A percentile compares a stretch with the other conserved stretches of the same genome.
These are phyloP conservation scores for Zeuzera pyrina DNA, from an alignment of 2,888 invertebrate species.

Conservation along the genomic window DNA sequence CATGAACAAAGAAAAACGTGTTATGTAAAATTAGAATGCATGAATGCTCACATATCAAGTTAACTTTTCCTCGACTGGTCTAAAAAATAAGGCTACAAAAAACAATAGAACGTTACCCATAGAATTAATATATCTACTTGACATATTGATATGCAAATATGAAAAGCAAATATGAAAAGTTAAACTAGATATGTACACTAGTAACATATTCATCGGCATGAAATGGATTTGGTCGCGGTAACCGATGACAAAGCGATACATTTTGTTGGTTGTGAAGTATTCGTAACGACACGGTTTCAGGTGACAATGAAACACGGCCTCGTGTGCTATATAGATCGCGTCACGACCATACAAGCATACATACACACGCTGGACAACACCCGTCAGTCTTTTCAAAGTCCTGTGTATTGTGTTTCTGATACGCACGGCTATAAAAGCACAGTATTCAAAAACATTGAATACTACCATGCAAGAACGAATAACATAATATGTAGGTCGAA, in stretches of 20 bases:
- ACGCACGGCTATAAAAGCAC: background rate
- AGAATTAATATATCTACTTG: background rate
- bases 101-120: constrained; percentile 20
- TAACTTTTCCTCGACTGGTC: background rate
- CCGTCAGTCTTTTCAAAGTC: background rate
- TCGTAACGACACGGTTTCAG: constrained; percentile 46
- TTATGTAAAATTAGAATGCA: constrained; percentile 8
- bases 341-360: too few relatives aligned
- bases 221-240: constrained; percentile 53
- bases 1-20: too few relatives aligned
- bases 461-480: too few relatives aligned
- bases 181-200: constrained; percentile 18
- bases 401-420: background rate
- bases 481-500: too few relatives aligned
- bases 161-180: constrained; percentile 41
- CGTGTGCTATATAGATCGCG: constrained; percentile 30
- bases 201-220: constrained; percentile 40
- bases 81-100: background rate
- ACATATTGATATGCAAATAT: constrained; percentile 39
- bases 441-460: too few relatives aligned
- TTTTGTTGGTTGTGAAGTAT: constrained; percentile 31
- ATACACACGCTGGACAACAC: constrained; percentile 20
- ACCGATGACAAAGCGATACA: constrained; percentile 35
- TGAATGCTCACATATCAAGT: constrained; percentile 4
- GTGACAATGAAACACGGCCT: constrained; percentile 32